Evolutionary conservation across 2,888 invertebrate genomes (phyloP), one percentile per base, ranked within the genome.

Genomic region (Eustalomyia histrio): DNA sequence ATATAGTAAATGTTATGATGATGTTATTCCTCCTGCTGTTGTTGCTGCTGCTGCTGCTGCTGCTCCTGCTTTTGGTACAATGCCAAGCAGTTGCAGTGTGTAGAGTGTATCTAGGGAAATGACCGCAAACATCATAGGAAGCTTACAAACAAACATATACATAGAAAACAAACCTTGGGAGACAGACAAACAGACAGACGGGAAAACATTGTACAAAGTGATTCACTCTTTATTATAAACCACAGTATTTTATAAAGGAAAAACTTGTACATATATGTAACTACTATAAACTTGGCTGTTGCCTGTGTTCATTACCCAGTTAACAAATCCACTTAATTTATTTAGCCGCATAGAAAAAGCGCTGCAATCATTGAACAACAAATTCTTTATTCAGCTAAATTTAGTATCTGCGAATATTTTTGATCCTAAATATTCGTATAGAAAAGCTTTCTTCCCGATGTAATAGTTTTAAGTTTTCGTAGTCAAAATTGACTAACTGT

Each of bases 91-190:
- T 10, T 29, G 29, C 29, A 29, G n/a, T 55, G 47, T 64, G 2
- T 18, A 21, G 9, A 29, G 50, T 10, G 73, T 75, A 67, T 74
- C 76, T 76, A 69, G 80, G 80, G 80, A 81, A 81, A 81, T 74
- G 76, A 65, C 69, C 76, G 76, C 80, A 74, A 76, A 80, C 80
- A 76, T 80, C 76, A 76, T 57, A 80, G 72, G 61, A 63, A 76
- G 64, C 18, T 43, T 33, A 35, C 17, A 75, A 74, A 80, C 64
- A 68, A 72, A 65, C 50, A 24, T 12, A 65, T n/a, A n/a, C n/a
- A n/a, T n/a, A n/a, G n/a, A 53, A 6, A 33, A n/a, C 43, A 47
- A 47, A 55, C 10, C 14, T 18, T 2, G 16, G 33, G 29, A 33
- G 60, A 9, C 57, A 65, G 55, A 39, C 39, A 71, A 17, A 68